phyloP scores from a whole-genome alignment of 1,140 invertebrate species.

The Samia ricini region DNA sequence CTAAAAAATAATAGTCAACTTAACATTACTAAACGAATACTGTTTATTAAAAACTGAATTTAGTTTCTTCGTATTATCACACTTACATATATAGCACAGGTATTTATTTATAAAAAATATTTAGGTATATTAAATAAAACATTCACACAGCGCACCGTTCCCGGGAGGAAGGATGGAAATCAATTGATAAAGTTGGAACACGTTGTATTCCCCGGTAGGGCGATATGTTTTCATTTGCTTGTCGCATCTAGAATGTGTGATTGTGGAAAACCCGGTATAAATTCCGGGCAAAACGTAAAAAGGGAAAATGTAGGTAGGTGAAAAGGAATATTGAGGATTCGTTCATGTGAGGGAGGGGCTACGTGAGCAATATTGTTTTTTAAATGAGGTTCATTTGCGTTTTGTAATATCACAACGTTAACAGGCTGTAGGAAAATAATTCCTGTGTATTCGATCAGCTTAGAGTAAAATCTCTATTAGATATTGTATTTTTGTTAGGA shows the following conservation, averaged over 20 bases:
- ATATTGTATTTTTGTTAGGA: too few species aligned
- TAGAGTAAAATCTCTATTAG: too few species aligned
- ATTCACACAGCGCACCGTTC: conserved; percentile 16
- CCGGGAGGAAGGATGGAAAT: conserved; percentile 29
- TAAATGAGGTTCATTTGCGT: background rate
- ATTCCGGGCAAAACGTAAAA: conserved; percentile 16
- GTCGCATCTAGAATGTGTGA: conserved; percentile 27
- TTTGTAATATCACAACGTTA: background rate
- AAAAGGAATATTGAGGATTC: conserved; percentile 4
- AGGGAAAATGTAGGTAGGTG: conserved; percentile 15
- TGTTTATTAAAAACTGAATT: too few species aligned
- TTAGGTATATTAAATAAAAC: conserved; percentile 17
- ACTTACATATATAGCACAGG: too few species aligned
- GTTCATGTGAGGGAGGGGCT: background rate
- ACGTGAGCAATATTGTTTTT: background rate
- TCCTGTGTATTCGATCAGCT: background rate
- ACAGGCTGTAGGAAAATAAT: background rate
- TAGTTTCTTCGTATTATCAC: too few species aligned
- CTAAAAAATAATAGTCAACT: too few species aligned
- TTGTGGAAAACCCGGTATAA: conserved; percentile 13
- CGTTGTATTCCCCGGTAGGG: conserved; percentile 25
- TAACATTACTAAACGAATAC: too few species aligned
- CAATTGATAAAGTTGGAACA: conserved; percentile 38
- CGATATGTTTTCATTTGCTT: conserved; percentile 43
- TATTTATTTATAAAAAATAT: conserved; percentile 17